phyloP scores from a whole-genome alignment of 2,888 invertebrate genomes.

The Yponomeuta evonymella region DNA sequence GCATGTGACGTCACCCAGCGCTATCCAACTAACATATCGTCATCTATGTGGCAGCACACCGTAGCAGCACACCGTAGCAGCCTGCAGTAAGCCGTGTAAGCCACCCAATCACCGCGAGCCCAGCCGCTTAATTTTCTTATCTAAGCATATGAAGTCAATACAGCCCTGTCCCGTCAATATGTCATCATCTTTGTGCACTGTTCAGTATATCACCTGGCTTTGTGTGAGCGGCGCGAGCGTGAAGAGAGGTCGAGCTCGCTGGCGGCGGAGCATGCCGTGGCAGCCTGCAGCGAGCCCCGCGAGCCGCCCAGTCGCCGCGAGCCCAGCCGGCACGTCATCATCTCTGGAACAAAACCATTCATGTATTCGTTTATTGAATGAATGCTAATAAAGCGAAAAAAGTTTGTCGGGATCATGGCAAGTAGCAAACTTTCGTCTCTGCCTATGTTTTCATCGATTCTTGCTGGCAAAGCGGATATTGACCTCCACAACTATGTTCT shows the following conservation, averaged over 20 bases:
- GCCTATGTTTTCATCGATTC: too few species aligned
- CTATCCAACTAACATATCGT: too few species aligned
- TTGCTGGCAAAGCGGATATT: too few species aligned
- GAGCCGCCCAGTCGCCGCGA: constrained; percentile 78
- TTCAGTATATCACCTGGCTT: constrained; percentile 52
- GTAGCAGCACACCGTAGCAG: constrained; percentile 77
- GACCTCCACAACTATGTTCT: too few species aligned
- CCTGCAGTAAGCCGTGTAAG: constrained; percentile 72
- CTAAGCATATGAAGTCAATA: too few species aligned
- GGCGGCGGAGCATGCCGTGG: constrained; percentile 78
- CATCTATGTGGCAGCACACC: constrained; percentile 59
- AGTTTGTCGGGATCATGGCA: too few species aligned
- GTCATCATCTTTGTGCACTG: constrained; percentile 42
- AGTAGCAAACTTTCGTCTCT: too few species aligned
- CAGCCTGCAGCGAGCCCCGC: constrained; percentile 73
- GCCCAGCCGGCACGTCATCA: constrained; percentile 88
- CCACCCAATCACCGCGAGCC: constrained; percentile 79
- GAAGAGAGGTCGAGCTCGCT: constrained; percentile 87
- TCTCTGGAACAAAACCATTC: constrained; percentile 63
- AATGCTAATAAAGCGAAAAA: too few species aligned
- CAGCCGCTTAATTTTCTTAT: too few species aligned
- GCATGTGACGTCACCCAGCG: too few species aligned
- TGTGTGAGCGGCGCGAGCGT: constrained; percentile 80
- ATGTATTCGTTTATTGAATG: too few species aligned
- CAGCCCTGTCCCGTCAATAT: constrained; percentile 86